Evolutionary conservation across 1,140 invertebrate genomes (phyloP), one percentile per base, ranked within the genome.

Genomic region (Zaprionus capensis): DNA sequence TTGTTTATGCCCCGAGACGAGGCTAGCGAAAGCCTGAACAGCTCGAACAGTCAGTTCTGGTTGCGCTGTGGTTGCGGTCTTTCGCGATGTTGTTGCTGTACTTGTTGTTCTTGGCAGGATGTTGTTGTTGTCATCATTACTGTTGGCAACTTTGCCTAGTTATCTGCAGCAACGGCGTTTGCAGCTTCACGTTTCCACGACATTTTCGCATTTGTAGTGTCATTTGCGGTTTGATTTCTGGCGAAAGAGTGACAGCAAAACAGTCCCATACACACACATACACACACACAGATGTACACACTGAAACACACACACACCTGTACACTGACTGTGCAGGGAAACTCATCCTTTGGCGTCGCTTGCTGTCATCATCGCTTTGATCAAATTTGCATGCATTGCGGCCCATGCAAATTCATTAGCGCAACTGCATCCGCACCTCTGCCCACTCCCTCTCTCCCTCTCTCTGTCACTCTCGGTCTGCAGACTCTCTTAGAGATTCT

Each of bases 151-250:
- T 69, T 74, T 74, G 66, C 57, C 56, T 69, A 68, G 65, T 69
- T 74, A 66, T 51, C 44, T 74, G 22, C 41, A 63, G 38, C 20
- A 11, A 34, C 9, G 20, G 62, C 17, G 64, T 59, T 38, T 51
- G 58, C 53, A 31, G 44, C 26, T 41, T 49, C 34, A 20, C 65
- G 66, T 69, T 72, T 75, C 28, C 57, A 36, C 82, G 51, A 62
- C 67, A 75, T 78, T 81, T 70, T 73, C 65, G 44, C 82, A 76
- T 79, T 85, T 86, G 82, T 77, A 82, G 68, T 80, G 79, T 70
- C 83, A 74, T 86, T 86, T 87, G 83, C 62, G 84, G 84, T 81
- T 78, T 88, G 84, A 88, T 81, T 87, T 75, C 77, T 70, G 64
- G 80, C 63, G 62, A 38, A 31, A 36, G 22, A 26, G 36, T 36